Evolutionary conservation across 2,888 invertebrate species (phyloP).

Genomic region (Diachrysia chrysitis): DNA sequence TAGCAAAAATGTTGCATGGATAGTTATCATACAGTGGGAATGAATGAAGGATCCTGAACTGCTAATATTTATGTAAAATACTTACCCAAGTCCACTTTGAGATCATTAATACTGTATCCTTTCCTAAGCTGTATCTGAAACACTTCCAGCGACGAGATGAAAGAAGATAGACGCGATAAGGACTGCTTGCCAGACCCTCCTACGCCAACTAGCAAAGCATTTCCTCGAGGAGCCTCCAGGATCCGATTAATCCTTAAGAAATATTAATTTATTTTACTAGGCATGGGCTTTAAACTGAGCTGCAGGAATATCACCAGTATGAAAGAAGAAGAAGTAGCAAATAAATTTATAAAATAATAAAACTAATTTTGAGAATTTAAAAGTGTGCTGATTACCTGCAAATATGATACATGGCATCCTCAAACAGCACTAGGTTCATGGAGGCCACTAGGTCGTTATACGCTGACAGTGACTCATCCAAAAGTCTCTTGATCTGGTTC

Average conservation of each 20-base stretch:
- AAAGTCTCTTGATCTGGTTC: constrained; percentile 91
- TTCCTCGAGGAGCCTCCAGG: constrained; percentile 96
- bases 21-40: too few relatives aligned
- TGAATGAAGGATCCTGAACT: too few relatives aligned
- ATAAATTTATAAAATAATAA: too few relatives aligned
- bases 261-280: constrained; percentile 2
- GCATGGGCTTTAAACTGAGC: too few relatives aligned
- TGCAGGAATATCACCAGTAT: too few relatives aligned
- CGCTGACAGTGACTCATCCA: constrained; percentile 94
- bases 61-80: background rate
- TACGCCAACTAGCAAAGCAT: constrained; percentile 97
- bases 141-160: constrained; percentile 96
- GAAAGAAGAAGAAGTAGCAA: too few relatives aligned
- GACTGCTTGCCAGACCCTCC: constrained; percentile 99
- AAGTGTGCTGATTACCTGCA: constrained; percentile 89
- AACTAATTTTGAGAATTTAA: background rate
- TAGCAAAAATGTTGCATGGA: too few relatives aligned
- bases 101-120: constrained; percentile 94
- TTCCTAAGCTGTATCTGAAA: constrained; percentile 97
- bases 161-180: constrained; percentile 95
- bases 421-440: constrained; percentile 98
- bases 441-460: constrained; percentile 97
- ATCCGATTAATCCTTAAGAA: constrained; percentile 94
- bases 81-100: constrained; percentile 91
- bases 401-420: constrained; percentile 98